Base-by-base conservation (phyloP, 2,797 vertebrate genomes). In the Hoplostethus mediterraneus region DNA sequence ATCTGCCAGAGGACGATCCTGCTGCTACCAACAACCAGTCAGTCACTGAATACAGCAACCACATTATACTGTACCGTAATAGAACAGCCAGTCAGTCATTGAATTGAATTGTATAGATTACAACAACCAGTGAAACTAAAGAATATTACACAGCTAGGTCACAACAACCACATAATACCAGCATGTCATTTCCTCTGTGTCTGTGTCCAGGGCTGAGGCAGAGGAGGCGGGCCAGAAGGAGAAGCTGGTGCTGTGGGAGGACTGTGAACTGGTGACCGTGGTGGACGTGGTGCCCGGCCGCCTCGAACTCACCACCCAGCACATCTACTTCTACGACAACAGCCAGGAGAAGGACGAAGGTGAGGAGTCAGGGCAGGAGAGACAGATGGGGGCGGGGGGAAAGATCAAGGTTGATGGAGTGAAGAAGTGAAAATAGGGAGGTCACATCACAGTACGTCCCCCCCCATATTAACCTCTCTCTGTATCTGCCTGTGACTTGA, bases 321-420 rank as follows among this genome's bases (percentile, higher is more conserved):
- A 99, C 88, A 96, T 99, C 84, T 97, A 97, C 90, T 99, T 99
- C 90, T 97, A 95, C 48, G 98, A 99, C 87, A 89, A 95, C 82
- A 97, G 97, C 89, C 92, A 93, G 79, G 98, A 99, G 92, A 99
- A 99, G 79, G 97, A 98, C 71, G 97, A 98, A 91, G 98, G 97
- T 98, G 73, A 86, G 92, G 14, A 56, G 21, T 45, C 6, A 5
- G 3, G 2, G 11, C 52, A 5, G 17, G 11, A 54, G 5, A 13
- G 28, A 6, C 2, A 21, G 1, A 45, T 13, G 14, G 21, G 21
- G 21, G 21, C 10, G 14, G 21, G 21, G 21, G 21, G 1, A 21
- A 21, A 21, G 21, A 21, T n/a, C n/a, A n/a, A n/a, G n/a, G n/a
- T n/a, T 40, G 7, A 6, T 14, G 6, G 33, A 33, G 33, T 5